Percentiles rank a stretch among this genome's conserved stretches.
These are phyloP conservation scores for Melanotaenia pygmaea DNA, from an alignment of 2,797 vertebrate genomes.

Conservation along the genomic window DNA sequence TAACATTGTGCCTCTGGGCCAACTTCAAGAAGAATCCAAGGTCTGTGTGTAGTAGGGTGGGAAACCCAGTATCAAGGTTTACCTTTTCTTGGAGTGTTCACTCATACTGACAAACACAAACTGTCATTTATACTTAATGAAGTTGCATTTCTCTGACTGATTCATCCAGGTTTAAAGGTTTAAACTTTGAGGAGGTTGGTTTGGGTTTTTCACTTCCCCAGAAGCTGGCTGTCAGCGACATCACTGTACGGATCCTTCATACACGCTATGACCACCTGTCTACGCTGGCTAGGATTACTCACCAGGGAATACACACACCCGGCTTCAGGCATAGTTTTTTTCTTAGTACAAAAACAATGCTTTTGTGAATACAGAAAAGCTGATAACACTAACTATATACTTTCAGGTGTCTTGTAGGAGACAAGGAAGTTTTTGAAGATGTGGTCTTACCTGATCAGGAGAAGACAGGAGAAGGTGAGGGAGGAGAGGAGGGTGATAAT, in stretches of 20 bases:
- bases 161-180: constrained; percentile 81
- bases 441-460: background rate
- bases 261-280: constrained; percentile 90
- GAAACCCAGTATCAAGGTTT: background rate
- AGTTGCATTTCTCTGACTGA: background rate
- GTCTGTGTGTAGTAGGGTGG: constrained; percentile 62
- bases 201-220: constrained; percentile 88
- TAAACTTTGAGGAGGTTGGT: constrained; percentile 78
- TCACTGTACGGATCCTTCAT: constrained; percentile 87
- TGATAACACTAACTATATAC: background rate
- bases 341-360: background rate
- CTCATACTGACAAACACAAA: background rate
- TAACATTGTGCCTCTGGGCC: constrained; percentile 91
- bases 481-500: constrained; percentile 36
- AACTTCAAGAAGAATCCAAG: constrained; percentile 92
- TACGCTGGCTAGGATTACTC: constrained; percentile 54
- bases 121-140: background rate
- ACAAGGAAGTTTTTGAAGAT: constrained; percentile 9
- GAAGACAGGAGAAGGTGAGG: background rate
- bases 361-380: background rate
- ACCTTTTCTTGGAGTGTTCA: background rate
- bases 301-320: constrained; percentile 21
- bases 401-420: constrained; percentile 39
- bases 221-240: constrained; percentile 79
- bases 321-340: constrained; percentile 33